phyloP scores from a whole-genome alignment of 2,888 invertebrate species.

The Pterobdella sp. region DNA sequence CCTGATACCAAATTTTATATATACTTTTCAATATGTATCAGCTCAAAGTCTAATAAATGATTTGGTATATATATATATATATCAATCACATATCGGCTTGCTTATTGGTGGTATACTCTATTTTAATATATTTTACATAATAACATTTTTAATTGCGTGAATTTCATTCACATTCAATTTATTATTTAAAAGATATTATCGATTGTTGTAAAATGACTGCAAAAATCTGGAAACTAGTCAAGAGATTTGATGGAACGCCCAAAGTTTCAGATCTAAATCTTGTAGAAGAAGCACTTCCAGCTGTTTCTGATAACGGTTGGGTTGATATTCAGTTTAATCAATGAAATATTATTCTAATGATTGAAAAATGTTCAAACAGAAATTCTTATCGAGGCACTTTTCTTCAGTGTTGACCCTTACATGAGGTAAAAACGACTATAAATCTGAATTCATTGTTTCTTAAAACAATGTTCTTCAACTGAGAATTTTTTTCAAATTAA shows the following conservation, averaged over 20 bases:
- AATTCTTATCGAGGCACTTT: slow-evolving; percentile 62
- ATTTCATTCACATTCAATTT: no score
- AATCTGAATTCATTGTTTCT: background rate
- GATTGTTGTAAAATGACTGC: slow-evolving; percentile 55
- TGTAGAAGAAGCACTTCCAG: slow-evolving; percentile 62
- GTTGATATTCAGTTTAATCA: slow-evolving; percentile 31
- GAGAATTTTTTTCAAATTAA: slow-evolving; percentile 12
- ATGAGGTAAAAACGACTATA: slow-evolving; percentile 40
- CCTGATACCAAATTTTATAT: no score
- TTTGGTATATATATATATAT: no score
- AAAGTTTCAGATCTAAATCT: slow-evolving; percentile 61
- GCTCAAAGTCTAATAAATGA: no score
- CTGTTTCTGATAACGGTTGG: slow-evolving; percentile 64
- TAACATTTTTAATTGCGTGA: no score
- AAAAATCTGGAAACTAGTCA: slow-evolving; percentile 60
- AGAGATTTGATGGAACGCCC: slow-evolving; percentile 62
- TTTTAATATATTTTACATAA: no score
- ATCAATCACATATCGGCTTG: no score
- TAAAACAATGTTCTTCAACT: background rate
- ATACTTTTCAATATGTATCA: no score
- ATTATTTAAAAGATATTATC: no score
- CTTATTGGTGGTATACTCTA: no score
- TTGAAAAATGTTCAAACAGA: slow-evolving; percentile 40
- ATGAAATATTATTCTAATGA: background rate
- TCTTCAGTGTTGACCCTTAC: slow-evolving; percentile 65